Conservation (phyloP, 2,888 invertebrate genomes). For the Patella caerulea region DNA sequence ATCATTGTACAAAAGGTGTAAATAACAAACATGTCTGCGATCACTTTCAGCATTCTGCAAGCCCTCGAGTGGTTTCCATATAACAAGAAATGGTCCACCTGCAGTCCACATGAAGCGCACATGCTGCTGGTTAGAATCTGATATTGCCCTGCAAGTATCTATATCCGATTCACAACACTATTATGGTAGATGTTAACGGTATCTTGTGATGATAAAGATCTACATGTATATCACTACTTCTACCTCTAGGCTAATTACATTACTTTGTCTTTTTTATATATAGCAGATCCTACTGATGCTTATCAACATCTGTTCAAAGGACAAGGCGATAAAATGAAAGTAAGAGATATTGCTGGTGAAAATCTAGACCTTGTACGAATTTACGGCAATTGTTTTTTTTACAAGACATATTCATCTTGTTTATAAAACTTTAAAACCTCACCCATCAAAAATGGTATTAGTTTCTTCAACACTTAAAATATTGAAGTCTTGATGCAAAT, state of each 20-base stretch:
- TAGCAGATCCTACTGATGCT: neutral
- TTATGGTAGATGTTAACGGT: neutral
- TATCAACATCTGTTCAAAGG: neutral
- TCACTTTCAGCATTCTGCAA: neutral
- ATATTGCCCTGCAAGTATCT: neutral
- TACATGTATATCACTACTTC: neutral
- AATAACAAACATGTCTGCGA: neutral
- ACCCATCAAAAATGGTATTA: too few species aligned
- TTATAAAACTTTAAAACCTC: too few species aligned
- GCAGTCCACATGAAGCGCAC: neutral
- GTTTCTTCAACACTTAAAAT: too few species aligned
- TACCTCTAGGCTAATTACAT: constrained; percentile 3
- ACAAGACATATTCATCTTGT: too few species aligned
- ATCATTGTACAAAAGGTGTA: neutral
- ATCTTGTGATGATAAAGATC: neutral
- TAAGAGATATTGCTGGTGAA: neutral
- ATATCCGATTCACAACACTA: neutral
- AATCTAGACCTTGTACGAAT: too few species aligned
- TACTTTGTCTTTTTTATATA: neutral
- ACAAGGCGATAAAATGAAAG: neutral
- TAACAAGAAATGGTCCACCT: neutral
- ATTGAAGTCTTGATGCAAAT: too few species aligned
- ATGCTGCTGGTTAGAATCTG: neutral
- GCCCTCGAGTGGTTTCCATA: constrained; percentile 12
- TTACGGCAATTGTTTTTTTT: too few species aligned